Percentiles rank a stretch among this genome's conserved stretches.
phyloP scores from a whole-genome alignment of 2,888 invertebrate species.

The Diarsia rubi region DNA sequence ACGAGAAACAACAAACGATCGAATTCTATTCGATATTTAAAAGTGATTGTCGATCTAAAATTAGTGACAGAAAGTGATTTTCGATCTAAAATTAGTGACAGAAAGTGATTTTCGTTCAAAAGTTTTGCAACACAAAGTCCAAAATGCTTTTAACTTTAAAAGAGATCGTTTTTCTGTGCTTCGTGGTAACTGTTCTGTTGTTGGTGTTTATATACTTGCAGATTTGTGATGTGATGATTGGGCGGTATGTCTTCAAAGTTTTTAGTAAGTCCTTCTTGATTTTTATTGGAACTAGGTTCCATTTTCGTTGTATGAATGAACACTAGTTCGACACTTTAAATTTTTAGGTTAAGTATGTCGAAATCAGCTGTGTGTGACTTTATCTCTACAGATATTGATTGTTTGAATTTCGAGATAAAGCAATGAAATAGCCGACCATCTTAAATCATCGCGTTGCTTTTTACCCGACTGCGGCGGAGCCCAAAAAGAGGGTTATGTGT shows the following conservation, averaged over 20 bases:
- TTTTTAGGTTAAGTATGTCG: constrained; percentile 27
- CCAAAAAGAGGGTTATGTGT: no score
- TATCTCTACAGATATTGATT: constrained; percentile 23
- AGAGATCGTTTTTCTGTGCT: constrained; percentile 78
- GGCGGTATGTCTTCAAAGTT: constrained; percentile 77
- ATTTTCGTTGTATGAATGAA: neutral
- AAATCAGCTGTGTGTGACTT: constrained; percentile 7
- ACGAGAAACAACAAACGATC: constrained; percentile 34
- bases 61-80: constrained; percentile 10
- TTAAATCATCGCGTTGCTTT: no score
- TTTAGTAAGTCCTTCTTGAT: constrained; percentile 79
- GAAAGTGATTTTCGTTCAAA: neutral
- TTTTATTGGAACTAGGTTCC: neutral
- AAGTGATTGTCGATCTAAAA: constrained; percentile 39
- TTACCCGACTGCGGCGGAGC: no score
- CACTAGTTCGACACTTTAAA: neutral
- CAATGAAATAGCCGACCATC: no score
- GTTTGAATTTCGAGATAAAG: neutral
- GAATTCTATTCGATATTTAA: constrained; percentile 14
- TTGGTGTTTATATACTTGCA: constrained; percentile 81
- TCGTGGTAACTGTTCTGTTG: constrained; percentile 73
- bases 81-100: constrained; percentile 27
- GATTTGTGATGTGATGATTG: constrained; percentile 81
- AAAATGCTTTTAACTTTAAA: constrained; percentile 80
- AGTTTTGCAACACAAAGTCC: neutral